A percentile compares a stretch with the other conserved stretches of the same genome.
These are phyloP conservation scores for Ischnura elegans DNA, from an alignment of 2,888 invertebrate species.

Conservation along the genomic window DNA sequence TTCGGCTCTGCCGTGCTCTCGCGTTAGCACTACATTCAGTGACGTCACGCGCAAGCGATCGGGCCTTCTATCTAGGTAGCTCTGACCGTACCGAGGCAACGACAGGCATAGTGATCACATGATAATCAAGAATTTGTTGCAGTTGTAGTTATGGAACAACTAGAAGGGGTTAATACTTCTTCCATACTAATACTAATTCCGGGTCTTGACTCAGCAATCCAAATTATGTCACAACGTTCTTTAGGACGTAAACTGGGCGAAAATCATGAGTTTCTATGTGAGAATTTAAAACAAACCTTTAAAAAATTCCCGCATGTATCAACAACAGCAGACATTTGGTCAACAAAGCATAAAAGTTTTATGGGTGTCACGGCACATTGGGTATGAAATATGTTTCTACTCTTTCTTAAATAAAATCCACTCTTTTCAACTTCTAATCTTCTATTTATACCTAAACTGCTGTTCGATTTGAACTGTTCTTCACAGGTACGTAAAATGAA, in stretches of 20 bases:
- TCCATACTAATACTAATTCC: neutral
- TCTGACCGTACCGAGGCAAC: too few species aligned
- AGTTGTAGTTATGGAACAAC: too few species aligned
- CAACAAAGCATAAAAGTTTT: too few species aligned
- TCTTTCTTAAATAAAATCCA: neutral
- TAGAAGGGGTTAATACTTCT: too few species aligned
- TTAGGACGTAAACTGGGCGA: neutral
- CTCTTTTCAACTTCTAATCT: neutral
- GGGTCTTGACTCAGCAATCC: neutral
- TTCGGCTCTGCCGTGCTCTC: too few species aligned
- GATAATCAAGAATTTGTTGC: too few species aligned
- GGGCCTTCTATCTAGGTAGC: too few species aligned
- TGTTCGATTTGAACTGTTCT: neutral
- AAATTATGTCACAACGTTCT: neutral
- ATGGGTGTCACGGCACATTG: neutral
- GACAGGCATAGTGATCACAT: too few species aligned
- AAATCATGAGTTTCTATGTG: neutral
- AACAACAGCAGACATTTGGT: slow-evolving; percentile 1
- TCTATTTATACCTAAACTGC: neutral
- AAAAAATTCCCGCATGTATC: neutral
- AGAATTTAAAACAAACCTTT: neutral
- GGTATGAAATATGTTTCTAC: neutral
- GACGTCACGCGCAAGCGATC: too few species aligned
- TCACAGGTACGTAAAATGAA: neutral
- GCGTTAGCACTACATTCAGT: too few species aligned